Base-by-base conservation (phyloP, 1,140 invertebrate species). In the Ips nitidus region DNA sequence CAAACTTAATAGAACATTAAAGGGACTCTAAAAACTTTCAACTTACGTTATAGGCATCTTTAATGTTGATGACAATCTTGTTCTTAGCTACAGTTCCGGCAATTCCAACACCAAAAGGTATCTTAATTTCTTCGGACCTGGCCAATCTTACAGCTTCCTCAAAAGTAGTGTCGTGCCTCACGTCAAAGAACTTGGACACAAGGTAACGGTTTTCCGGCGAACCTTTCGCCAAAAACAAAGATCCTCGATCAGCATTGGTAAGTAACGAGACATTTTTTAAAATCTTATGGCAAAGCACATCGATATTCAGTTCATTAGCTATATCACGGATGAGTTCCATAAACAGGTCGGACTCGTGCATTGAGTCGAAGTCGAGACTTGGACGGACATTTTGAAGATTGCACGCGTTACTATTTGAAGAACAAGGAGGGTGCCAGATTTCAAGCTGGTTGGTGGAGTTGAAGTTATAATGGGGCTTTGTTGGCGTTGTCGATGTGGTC, bases 251-350 rank as follows among this genome's bases (percentile, higher is more conserved):
- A 1, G 94, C 94, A 70, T 91, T 86, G 2, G 93, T 95, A 52
- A 97, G 84, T 62, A 94, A 82, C 52, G 92, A 89, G 1, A 97
- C 94, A 81, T 97, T 97, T 22, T 94, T 92, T 39, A 97, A 85
- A 73, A 97, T 97, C 84, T 97, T 97, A 82, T 96, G 93, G 79
- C 94, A 97, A 3, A 97, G 86, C 6, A 93, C 89, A 81, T 97
- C 92, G 76, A 97, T 94, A 79, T 97, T 94, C 77, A 97, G 80
- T 81, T 97, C 94, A 79, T 95, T 96, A 69, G 94, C 91, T 56
- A 97, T 93, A 79, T 97, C 94, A 53, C 92, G 87, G 75, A 97
- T 95, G 64, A 97, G 85, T 82, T 97, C 93, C 92, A 97, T 95
- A 79, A 95, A 94, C 36, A 95, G 85, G 72, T 94, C 92, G 40